Base-by-base conservation (phyloP, 1,140 invertebrate species). In the Tetramorium simillimum region DNA sequence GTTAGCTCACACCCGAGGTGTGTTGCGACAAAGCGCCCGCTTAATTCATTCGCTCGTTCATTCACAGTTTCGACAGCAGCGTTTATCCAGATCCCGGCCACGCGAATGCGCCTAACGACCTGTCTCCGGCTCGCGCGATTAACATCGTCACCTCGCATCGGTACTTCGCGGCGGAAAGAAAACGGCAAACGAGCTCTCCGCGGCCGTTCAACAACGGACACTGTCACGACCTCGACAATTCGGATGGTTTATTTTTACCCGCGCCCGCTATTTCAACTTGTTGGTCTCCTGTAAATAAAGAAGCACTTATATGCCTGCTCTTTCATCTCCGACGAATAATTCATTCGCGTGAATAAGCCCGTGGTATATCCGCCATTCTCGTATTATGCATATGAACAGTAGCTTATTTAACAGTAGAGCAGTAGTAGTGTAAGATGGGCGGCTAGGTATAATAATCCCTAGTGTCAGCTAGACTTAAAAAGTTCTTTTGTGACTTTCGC, bases 221-320 rank as follows among this genome's bases (percentile, higher is more conserved):
- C 67, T 70, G 82, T 89, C 70, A 72, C 67, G 85, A 72, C 86
- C 78, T 72, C 56, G 77, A 67, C 60, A 49, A 86, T 82, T 81
- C 77, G 76, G 56, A 24, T 49, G 72, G 81, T 77, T 90, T 90
- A 90, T 89, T 90, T 90, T 87, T 88, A 70, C 33, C 14, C 69
- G 28, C 80, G 40, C 53, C 53, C 53, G 65, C 67, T 56, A 60
- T 73, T 40, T 89, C 73, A 56, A 81, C 77, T 77, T 85, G 72
- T 88, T 49, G 80, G 33, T 28, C 28, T 51, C 43, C 37, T 28
- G 60, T 87, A 87, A 87, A 51, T 85, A 76, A 86, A 65, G 62
- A 33, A 58, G 53, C 56, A 40, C 28, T 70, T 56, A 16, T 65
- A 10, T 46, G 46, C 28, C 33, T 70, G 58, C 18, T 65, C 53